Evolutionary conservation across 1,140 invertebrate genomes (phyloP), one percentile per base, ranked within the genome.

Genomic region (Sarcophaga peregrina): DNA sequence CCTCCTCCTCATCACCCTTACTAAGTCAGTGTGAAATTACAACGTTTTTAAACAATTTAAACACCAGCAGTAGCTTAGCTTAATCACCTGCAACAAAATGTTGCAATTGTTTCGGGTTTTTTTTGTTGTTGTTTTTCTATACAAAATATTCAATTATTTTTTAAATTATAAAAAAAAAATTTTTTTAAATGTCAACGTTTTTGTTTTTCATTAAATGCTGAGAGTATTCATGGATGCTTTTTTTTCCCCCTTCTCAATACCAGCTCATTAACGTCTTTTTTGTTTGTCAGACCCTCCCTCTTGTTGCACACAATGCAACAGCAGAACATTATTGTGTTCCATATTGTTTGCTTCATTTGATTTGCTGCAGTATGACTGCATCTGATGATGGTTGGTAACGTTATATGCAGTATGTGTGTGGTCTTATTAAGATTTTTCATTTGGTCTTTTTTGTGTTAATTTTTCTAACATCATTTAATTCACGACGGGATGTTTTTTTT

Each of bases 391-490:
- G 13, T 20, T n/a, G 20, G 17, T 25, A 0, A 8, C 15, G 3
- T 5, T 17, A 4, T n/a, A 20, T 15, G 7, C 15, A 9, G 58
- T 68, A 10, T 68, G n/a, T 68, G 62, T 68, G 62, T 68, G 62
- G 62, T 68, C 62, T 68, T 68, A 68, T 68, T 58, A 68, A 68
- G 62, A 68, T 10, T 68, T 68, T 68, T 20, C 17, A 13, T 58
- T 15, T 58, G 1, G 15, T 58, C 7, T n/a, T 58, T 25, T 20
- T 20, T 68, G 20, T 68, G 17, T 17, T 68, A 20, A 20, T 20
- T 68, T n/a, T 68, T 68, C n/a, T 68, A 37, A 25, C 17, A 68
- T 68, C 62, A 68, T 68, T 68, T 68, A 68, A 68, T 20, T 68
- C 62, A 68, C 62, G 20, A 25, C 62, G 8, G 62, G 62, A 15